Evolutionary conservation across 2,888 invertebrate species (phyloP), one percentile per base, ranked within the genome.

Genomic region (Hydroisotoma schaefferi): DNA sequence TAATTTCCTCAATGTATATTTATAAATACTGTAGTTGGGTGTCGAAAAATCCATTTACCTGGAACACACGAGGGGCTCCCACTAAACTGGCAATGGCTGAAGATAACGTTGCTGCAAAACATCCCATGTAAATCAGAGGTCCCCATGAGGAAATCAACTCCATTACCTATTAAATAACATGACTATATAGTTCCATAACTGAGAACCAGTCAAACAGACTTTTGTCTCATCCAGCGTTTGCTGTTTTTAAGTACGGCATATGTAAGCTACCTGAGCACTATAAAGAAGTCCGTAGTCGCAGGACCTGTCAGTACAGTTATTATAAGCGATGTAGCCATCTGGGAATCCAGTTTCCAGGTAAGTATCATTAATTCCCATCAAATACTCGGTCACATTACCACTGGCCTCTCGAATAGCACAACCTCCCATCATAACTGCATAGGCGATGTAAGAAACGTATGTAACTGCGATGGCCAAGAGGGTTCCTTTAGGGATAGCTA

Each of bases 81-180:
- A 84, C 83, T 63, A 84, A 76, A 74, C 81, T 80, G 6, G 83
- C 84, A 58, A 84, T 77, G 37, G 84, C 84, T 3, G 83, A 83
- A 15, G 82, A 83, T 22, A 84, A 75, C 0, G 84, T 83, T 15
- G 84, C 84, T 20, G 83, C 82, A 74, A 83, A 83, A 63, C 83
- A 83, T 18, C 84, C 84, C 57, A 81, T 81, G 61, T 80, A 79
- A 65, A 83, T 73, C 43, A 63, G 49, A 22, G 82, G 82, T n/a
- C 81, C 80, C 74, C 78, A 81, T 2, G 75, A 76, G 12, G 75
- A 75, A 28, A 74, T 70, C 62, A 75, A 63, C 60, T 74, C 74
- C 73, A 75, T 75, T 15, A 73, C 74, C 74, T 74, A 49, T 20
- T 61, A 61, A 55, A 48, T 27, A 51, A 46, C 46, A 55, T 55